Evolutionary conservation across 2,113 vertebrate genomes (phyloP), one percentile per base, ranked within the genome.

Genomic region (Rhegmatorhina hoffmannsi): DNA sequence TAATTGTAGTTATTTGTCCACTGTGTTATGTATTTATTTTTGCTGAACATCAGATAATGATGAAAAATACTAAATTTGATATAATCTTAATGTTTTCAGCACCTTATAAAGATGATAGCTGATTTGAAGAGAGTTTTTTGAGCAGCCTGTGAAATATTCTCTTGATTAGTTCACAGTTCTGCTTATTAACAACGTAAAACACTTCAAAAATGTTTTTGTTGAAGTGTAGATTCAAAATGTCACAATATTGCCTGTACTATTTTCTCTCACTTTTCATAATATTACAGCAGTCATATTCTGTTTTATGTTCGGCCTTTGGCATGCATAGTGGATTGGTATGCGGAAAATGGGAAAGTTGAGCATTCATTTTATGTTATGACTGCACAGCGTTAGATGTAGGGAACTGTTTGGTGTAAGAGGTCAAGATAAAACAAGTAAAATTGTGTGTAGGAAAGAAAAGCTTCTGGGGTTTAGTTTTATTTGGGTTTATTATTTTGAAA

Each of bases 151-250:
- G 31, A 23, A 80, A 33, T 92, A 34, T 52, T 91, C 60, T 78
- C 36, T 77, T 25, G 24, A 78, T 58, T 87, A 73, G 20, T 87
- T 92, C 74, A 43, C 38, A 52, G 44, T 64, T 91, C 63, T 86
- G 40, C 73, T 89, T 92, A 93, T 52, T 63, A 91, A 62, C 55
- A 62, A 3, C 20, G 7, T 58, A 81, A 87, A 84, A 81, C 21
- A 28, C 34, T 89, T 73, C 40, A 7, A 38, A 64, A 95, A 62
- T 87, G 28, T 87, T 86, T 73, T 84, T 94, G 63, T 93, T 89
- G 36, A 89, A 84, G 59, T 2, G 0, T 62, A 36, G 46, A 17
- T 73, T 92, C 31, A 7, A 2, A 84, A 62, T 81, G 50, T 91
- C 74, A 84, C 46, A 69, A 62, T 46, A 66, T 74, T 91, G 64